Evolutionary conservation across 2,888 invertebrate genomes (phyloP), one percentile per base, ranked within the genome.

Genomic region (Caenorhabditis sp.): DNA sequence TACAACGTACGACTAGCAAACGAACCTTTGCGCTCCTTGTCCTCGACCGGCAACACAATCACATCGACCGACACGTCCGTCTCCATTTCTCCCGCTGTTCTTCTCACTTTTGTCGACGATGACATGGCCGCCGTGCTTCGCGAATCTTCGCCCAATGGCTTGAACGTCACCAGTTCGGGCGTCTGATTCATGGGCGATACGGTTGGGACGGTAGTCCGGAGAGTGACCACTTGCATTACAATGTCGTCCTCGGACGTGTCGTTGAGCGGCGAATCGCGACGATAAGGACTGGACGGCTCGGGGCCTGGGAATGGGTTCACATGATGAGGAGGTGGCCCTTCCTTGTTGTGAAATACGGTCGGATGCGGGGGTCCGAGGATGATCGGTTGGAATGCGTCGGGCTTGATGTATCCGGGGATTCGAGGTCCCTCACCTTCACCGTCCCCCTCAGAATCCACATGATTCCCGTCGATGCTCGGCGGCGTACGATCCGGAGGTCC

Each of bases 31-130:
- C 70, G 30, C 17, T 78, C 78, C 35, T 78, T 77, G 24, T 76
- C 70, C 24, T 76, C 82, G 26, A 85, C 81, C 4, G 87, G 87
- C 32, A 87, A 66, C 6, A 87, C 87, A n/a, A 83, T 85, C 9
- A 87, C 81, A 45, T 86, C 86, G 0, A 85, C 86, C 7, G 80
- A 79, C 7, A 88, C 63, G 68, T 88, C 88, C 4, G 86, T 85
- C 63, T 88, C 87, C 83, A 88, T 82, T 27, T 82, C 78, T 32
- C 73, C 78, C 22, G 32, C 59, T 20, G 56, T 80, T 63, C 55
- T 53, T 24, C 66, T 43, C 4, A 68, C 68, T 46, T 78, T 78
- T 20, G 73, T 68, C 8, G 68, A 30, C 15, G 56, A 63, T 4
- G 46, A 24, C 30, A 17, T 53, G 27, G 24, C 15, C 22, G 26